Percentiles rank a stretch among this genome's conserved stretches.
These are phyloP conservation scores for Dicrurus megarhynchus DNA, from an alignment of 2,113 vertebrate genomes.

Conservation along the genomic window DNA sequence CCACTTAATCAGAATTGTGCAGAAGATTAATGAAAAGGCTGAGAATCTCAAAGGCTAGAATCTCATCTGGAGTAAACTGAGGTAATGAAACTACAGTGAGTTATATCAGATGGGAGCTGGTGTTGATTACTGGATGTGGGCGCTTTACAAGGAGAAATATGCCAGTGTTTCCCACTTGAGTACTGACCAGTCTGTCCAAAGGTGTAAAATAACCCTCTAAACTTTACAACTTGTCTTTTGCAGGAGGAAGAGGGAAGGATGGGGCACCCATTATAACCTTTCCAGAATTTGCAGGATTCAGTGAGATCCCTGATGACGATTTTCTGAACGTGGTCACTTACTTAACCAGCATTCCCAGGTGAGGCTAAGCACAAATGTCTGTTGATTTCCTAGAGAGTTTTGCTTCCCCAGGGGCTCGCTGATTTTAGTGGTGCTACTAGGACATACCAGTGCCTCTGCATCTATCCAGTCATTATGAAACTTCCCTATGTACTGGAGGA, in stretches of 20 bases:
- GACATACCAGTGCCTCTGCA: background rate
- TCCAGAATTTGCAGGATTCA: slow-evolving; percentile 88
- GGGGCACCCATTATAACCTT: slow-evolving; percentile 93
- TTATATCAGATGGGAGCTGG: background rate
- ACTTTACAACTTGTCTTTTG: slow-evolving; percentile 1
- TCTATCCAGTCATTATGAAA: background rate
- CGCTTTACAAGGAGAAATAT: background rate
- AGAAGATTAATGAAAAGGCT: background rate
- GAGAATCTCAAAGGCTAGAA: background rate
- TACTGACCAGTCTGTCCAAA: background rate
- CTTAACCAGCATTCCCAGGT: slow-evolving; percentile 95
- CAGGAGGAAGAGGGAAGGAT: slow-evolving; percentile 91
- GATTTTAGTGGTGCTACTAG: background rate
- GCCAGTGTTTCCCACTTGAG: background rate
- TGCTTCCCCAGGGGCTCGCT: background rate
- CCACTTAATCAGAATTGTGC: background rate
- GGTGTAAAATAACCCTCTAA: background rate
- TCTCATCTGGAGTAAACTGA: background rate
- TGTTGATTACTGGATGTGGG: background rate
- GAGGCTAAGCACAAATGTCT: background rate
- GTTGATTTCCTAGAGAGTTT: background rate
- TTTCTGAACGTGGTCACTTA: slow-evolving; percentile 93
- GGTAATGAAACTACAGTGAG: background rate
- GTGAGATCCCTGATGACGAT: slow-evolving; percentile 89
- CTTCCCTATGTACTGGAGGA: background rate